phyloP scores from a whole-genome alignment of 2,888 invertebrate genomes.

The Ennomos fuscantarius region DNA sequence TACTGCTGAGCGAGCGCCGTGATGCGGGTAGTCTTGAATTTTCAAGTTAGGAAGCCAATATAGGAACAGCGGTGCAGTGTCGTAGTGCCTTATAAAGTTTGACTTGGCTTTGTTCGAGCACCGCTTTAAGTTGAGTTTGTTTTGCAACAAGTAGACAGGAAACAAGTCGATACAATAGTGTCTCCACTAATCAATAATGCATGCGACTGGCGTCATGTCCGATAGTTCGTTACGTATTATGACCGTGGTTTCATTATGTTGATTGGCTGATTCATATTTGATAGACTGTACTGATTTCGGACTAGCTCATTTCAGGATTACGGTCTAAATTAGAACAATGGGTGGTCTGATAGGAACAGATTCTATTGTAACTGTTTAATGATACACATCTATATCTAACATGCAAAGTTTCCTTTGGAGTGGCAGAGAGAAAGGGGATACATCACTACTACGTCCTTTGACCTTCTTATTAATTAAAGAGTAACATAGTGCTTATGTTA shows the following conservation, averaged over 20 bases:
- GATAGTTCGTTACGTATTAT: constrained; percentile 7
- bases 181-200: constrained; percentile 55
- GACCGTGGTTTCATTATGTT: constrained; percentile 9
- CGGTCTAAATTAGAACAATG: too few species aligned
- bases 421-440: too few species aligned
- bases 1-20: constrained; percentile 13
- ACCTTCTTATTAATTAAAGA: too few species aligned
- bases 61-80: constrained; percentile 69
- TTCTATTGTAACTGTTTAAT: too few species aligned
- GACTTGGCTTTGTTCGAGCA: constrained; percentile 54
- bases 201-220: constrained; percentile 16
- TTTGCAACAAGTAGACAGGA: constrained; percentile 47
- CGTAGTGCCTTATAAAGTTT: constrained; percentile 65
- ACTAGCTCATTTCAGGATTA: background rate
- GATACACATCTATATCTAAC: too few species aligned
- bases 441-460: too few species aligned
- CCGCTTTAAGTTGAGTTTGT: constrained; percentile 51
- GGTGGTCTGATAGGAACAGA: too few species aligned
- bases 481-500: too few species aligned
- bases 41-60: constrained; percentile 70
- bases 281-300: constrained; percentile 4
- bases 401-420: too few species aligned
- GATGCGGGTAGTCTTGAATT: constrained; percentile 58
- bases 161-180: constrained; percentile 46
- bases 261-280: constrained; percentile 20